phyloP scores from a whole-genome alignment of 1,140 invertebrate genomes.

The Psix sp. region DNA sequence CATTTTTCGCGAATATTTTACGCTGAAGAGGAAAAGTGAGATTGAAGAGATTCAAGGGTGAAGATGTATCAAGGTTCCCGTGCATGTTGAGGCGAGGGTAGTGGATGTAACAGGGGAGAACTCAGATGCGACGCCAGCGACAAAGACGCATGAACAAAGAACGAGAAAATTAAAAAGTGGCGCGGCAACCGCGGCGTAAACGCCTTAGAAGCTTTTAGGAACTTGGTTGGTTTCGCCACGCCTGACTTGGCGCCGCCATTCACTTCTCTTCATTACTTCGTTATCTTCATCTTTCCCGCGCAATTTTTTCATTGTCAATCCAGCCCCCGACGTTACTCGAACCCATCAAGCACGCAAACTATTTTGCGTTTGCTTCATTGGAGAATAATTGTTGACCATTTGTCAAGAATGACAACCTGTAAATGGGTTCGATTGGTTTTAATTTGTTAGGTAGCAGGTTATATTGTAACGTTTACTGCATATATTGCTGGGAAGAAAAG shows the following conservation, averaged over 20 bases:
- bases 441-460: background rate
- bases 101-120: constrained; percentile 38
- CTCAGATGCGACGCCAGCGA: constrained; percentile 38
- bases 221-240: constrained; percentile 42
- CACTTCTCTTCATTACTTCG: constrained; percentile 57
- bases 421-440: constrained; percentile 15
- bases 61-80: constrained; percentile 53
- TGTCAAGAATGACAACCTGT: constrained; percentile 34
- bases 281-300: constrained; percentile 46
- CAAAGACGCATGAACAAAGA: constrained; percentile 41
- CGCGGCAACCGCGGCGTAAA: constrained; percentile 44
- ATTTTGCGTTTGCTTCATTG: background rate
- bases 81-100: constrained; percentile 40
- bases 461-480: no score
- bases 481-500: no score
- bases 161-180: constrained; percentile 58
- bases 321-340: constrained; percentile 35
- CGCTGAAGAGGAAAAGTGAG: constrained; percentile 40
- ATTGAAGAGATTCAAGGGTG: constrained; percentile 51
- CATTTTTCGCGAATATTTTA: constrained; percentile 44
- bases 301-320: constrained; percentile 59
- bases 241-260: constrained; percentile 31
- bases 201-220: constrained; percentile 60
- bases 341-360: constrained; percentile 9
- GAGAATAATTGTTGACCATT: constrained; percentile 30